Conservation (phyloP, 35 echinoderm and acorn worm species). For the Eucidaris tribuloides region DNA sequence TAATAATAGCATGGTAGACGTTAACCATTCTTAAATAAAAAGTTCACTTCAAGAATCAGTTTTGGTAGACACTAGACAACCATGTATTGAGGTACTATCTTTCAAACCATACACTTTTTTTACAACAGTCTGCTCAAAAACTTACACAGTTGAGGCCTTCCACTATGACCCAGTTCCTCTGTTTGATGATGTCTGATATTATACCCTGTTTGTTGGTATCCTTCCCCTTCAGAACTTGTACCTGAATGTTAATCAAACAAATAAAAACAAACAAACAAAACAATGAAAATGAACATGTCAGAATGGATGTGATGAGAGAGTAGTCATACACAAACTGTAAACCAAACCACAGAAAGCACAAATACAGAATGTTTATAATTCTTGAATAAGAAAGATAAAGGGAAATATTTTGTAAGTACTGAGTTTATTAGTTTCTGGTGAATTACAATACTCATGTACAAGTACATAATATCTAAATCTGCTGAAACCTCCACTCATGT, state of each 20-base stretch:
- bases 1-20: background rate
- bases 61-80: background rate
- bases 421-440: no score
- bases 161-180: conserved; percentile 91
- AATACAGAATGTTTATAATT: no score
- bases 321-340: no score
- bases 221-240: conserved; percentile 79
- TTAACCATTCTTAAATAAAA: background rate
- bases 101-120: background rate
- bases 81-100: background rate
- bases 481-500: no score
- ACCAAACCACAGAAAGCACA: no score
- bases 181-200: conserved; percentile 65
- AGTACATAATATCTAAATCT: no score
- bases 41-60: background rate
- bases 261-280: no score
- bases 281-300: no score
- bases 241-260: conserved; percentile 55
- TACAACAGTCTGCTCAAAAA: background rate
- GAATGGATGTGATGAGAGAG: no score
- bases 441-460: no score
- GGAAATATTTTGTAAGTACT: no score
- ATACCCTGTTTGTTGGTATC: conserved; percentile 67
- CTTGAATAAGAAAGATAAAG: no score
- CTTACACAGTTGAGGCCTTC: conserved; percentile 95